Percentiles rank a stretch among this genome's conserved stretches.
phyloP scores from a whole-genome alignment of 2,113 vertebrate genomes.

The Turnix velox region DNA sequence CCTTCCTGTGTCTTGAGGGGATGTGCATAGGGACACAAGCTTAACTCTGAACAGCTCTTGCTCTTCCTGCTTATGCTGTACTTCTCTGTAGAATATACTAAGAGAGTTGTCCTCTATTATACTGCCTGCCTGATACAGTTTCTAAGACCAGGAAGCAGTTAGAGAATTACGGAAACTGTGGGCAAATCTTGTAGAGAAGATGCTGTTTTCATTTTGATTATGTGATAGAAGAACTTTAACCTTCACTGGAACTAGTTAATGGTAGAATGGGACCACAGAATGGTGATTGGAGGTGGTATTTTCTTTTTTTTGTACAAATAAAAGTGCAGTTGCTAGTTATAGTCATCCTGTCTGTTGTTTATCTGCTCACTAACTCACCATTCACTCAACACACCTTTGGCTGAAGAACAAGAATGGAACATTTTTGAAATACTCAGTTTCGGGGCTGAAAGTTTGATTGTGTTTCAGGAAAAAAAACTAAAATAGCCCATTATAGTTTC shows the following conservation, averaged over 20 bases:
- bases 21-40: background rate
- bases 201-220: background rate
- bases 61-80: background rate
- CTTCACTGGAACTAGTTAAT: background rate
- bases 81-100: background rate
- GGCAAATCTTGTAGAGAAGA: background rate
- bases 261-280: background rate
- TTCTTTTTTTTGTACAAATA: background rate
- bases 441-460: background rate
- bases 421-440: background rate
- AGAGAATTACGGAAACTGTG: background rate
- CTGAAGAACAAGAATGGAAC: background rate
- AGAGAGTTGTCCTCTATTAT: background rate
- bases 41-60: background rate
- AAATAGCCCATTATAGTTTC: too few species aligned
- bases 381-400: constrained; percentile 26
- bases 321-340: background rate
- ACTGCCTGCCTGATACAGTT: background rate
- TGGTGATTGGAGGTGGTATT: background rate
- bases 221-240: background rate
- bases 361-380: background rate
- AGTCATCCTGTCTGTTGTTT: background rate
- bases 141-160: background rate
- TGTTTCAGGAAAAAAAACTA: background rate
- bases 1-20: background rate